Evolutionary conservation across 2,113 vertebrate species (phyloP).

Genomic region (Lepisosteus oculatus): DNA sequence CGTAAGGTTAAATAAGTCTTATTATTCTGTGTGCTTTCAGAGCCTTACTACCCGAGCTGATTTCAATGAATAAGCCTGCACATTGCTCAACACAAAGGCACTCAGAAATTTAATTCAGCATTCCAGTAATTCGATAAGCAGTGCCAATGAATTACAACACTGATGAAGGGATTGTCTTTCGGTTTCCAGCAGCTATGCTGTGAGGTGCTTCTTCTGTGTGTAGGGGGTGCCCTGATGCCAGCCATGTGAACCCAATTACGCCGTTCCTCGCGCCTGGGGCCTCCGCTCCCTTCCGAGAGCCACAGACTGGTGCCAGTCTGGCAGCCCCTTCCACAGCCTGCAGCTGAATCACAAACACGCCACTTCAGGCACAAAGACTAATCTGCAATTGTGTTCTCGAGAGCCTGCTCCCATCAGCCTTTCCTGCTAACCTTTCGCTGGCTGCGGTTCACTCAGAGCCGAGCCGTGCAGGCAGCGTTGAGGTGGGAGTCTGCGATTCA

Average conservation of each 20-base stretch:
- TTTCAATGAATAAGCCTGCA: no score
- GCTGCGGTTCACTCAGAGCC: constrained; percentile 36
- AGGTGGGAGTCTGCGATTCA: background rate
- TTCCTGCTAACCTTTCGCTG: constrained; percentile 28
- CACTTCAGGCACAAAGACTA: constrained; percentile 54
- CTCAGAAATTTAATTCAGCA: constrained; percentile 33
- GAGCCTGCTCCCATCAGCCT: constrained; percentile 45
- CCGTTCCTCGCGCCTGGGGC: constrained; percentile 32
- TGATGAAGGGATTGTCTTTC: constrained; percentile 28
- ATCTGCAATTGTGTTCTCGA: constrained; percentile 48
- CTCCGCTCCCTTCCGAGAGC: constrained; percentile 38
- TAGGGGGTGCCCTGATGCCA: constrained; percentile 57
- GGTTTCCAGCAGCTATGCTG: no score
- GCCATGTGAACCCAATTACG: constrained; percentile 69
- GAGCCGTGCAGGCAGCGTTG: constrained; percentile 19
- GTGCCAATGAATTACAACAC: constrained; percentile 52
- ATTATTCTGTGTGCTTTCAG: no score
- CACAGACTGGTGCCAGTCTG: constrained; percentile 54
- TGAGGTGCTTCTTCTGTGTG: constrained; percentile 29
- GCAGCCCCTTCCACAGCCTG: constrained; percentile 47
- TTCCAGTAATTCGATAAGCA: constrained; percentile 55
- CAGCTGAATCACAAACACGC: constrained; percentile 65
- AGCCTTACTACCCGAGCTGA: no score
- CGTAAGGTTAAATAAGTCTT: no score
- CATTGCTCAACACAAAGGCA: no score